Base-by-base conservation (phyloP, 2,888 invertebrate species). In the Entomobrya proxima region DNA sequence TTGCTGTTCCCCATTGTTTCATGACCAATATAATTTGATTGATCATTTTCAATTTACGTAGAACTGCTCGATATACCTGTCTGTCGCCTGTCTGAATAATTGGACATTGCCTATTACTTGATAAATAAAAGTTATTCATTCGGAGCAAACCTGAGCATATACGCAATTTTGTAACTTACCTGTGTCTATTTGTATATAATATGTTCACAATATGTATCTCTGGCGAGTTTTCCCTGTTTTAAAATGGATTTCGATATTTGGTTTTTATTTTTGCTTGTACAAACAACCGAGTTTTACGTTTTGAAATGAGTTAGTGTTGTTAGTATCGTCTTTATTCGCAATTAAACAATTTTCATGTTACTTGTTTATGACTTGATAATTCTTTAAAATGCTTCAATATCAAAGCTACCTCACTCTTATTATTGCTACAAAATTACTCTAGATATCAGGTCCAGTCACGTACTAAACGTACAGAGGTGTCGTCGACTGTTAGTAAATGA, bases 1-100 rank as follows among this genome's bases (percentile, higher is more conserved):
- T 24, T 67, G 52, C 52, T 52, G 15, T 69, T 47, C 35, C 67
- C 69, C 30, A 27, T 72, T 55, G 50, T 50, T 50, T 74, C 47
- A 74, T 50, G 37, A 24, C 58, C 40, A 37, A n/a, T 80, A 47
- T 58, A 72, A 78, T 78, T 80, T 55, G 80, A 80, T 72, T 69
- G 69, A 72, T 78, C 67, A 72, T 72, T 74, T 74, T 74, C 47
- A 74, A 27, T 47, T 47, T 44, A 27, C 7, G 18, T 9, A 35
- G 9, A n/a, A 64, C 30, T n/a, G 30, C 18, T 40, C 74, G 4
- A 50, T 27, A 32, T 13, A 47, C 40, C 11, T 15, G 7, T 15
- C 15, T 40, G 44, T 40, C 44, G n/a, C n/a, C n/a, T n/a, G n/a
- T n/a, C n/a, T n/a, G n/a, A 30, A 67, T 67, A 40, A 67, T 67